A percentile compares a stretch with the other conserved stretches of the same genome.
Evolutionary conservation across 2,888 invertebrate species (phyloP).

Genomic region (Athetis lepigone): DNA sequence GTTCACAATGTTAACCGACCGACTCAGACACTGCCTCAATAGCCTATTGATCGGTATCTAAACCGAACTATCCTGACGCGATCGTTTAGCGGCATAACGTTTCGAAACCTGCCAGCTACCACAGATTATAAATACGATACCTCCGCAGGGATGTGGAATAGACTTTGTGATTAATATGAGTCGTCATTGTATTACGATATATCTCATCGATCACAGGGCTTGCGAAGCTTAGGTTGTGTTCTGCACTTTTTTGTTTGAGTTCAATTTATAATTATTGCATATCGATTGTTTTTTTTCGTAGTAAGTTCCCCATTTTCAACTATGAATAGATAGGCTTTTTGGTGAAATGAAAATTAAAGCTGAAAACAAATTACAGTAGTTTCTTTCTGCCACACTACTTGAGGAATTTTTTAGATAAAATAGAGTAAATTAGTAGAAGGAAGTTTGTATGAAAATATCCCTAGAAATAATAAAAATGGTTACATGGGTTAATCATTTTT

Average conservation of each 20-base stretch:
- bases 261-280: neutral
- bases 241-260: neutral
- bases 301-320: too few relatives aligned
- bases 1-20: conserved; percentile 47
- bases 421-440: too few relatives aligned
- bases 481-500: too few relatives aligned
- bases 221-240: neutral
- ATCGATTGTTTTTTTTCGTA: neutral
- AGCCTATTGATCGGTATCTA: conserved; percentile 60
- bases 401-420: too few relatives aligned
- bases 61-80: conserved; percentile 55
- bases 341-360: too few relatives aligned
- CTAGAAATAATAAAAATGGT: too few relatives aligned
- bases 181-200: conserved; percentile 48
- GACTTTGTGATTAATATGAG: conserved; percentile 50
- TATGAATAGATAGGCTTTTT: too few relatives aligned
- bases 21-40: conserved; percentile 51
- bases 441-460: too few relatives aligned
- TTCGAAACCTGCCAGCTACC: conserved; percentile 45
- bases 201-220: conserved; percentile 14
- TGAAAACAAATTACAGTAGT: too few relatives aligned
- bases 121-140: conserved; percentile 59
- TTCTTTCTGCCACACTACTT: too few relatives aligned
- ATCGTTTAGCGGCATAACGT: conserved; percentile 60
- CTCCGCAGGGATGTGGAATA: conserved; percentile 30